These are phyloP conservation scores for Mayetiola destructor DNA, from an alignment of 2,888 invertebrate genomes.

Conservation along the genomic window DNA sequence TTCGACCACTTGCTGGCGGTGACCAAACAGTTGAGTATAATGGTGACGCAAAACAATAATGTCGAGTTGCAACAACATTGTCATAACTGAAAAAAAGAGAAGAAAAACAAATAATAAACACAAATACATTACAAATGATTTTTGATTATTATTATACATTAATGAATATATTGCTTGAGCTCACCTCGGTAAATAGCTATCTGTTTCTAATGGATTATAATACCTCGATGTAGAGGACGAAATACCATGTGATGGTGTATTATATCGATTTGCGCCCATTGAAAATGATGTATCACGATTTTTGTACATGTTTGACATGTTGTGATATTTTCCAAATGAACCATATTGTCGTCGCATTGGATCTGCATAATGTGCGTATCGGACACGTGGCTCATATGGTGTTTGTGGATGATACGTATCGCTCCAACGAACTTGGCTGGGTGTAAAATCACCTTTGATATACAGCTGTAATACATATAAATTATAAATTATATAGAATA, in stretches of 20 bases:
- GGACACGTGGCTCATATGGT: conserved; percentile 41
- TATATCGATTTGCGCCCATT: not conserved
- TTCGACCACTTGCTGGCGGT: conserved; percentile 32
- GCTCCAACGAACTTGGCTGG: conserved; percentile 46
- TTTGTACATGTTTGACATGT: conserved; percentile 22
- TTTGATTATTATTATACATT: not conserved
- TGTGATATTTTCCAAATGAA: not conserved
- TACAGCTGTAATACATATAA: conserved; percentile 32
- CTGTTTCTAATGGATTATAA: conserved; percentile 35
- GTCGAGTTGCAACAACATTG: conserved; percentile 32
- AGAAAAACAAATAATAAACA: not conserved
- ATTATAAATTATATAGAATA: not conserved
- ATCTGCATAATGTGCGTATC: conserved; percentile 31
- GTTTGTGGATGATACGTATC: conserved; percentile 48
- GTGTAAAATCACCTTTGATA: conserved; percentile 48
- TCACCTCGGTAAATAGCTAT: conserved; percentile 33
- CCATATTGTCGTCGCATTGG: conserved; percentile 5
- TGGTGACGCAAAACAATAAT: conserved; percentile 35
- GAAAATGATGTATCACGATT: not conserved
- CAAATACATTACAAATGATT: not conserved
- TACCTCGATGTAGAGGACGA: conserved; percentile 28
- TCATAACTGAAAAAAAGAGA: conserved; percentile 24
- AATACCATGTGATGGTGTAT: conserved; percentile 32
- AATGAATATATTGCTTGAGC: no score
- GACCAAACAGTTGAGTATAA: conserved; percentile 35